Evolutionary conservation across 2,797 vertebrate genomes (phyloP).

Genomic region (Pteropus rufus): DNA sequence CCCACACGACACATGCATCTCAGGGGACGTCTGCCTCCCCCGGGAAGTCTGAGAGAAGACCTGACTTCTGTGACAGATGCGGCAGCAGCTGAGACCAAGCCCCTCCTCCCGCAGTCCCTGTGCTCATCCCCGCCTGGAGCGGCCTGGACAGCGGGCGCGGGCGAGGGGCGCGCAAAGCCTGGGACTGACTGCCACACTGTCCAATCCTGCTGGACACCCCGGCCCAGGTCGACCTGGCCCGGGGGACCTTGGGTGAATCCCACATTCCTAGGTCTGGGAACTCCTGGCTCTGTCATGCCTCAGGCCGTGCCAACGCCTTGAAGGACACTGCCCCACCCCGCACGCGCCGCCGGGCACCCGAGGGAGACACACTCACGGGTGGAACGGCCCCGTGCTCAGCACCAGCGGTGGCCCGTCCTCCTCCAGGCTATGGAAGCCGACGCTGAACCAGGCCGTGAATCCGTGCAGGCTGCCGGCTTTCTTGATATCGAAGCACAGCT

Average conservation of each 20-base stretch:
- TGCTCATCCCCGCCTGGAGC: no score
- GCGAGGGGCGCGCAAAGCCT: no score
- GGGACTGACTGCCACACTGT: no score
- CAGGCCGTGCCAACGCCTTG: no score
- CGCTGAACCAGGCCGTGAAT: constrained; percentile 82
- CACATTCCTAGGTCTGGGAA: no score
- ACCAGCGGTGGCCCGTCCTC: constrained; percentile 71
- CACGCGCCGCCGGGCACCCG: no score
- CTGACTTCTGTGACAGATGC: accelerated
- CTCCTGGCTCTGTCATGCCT: no score
- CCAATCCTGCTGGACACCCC: no score
- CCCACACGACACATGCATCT: not conserved
- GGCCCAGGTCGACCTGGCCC: no score
- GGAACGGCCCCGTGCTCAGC: constrained; percentile 85
- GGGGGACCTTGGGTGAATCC: not conserved
- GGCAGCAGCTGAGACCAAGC: not conserved
- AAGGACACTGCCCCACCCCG: no score
- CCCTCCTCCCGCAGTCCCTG: not conserved
- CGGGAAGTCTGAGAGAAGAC: not conserved
- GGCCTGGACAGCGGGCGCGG: no score
- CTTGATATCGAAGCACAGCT: constrained; percentile 76
- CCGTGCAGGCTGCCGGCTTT: constrained; percentile 83
- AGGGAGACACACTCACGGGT: constrained; percentile 78
- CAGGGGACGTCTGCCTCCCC: not conserved
- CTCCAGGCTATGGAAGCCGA: constrained; percentile 83